phyloP scores from a whole-genome alignment of 2,113 vertebrate species.

The Azemiops feae region DNA sequence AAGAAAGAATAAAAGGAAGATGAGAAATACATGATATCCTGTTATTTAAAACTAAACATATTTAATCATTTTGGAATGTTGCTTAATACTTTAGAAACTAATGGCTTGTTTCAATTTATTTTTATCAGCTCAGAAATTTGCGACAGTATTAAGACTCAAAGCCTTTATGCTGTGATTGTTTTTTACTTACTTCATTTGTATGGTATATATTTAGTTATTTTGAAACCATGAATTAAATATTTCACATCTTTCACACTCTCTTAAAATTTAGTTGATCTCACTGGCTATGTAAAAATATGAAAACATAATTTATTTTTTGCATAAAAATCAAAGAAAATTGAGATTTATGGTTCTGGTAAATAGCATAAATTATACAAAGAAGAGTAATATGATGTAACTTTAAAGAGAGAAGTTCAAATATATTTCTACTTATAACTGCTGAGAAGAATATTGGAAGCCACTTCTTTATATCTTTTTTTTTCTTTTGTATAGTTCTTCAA shows the following conservation, averaged over 20 bases:
- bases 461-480: background rate
- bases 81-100: background rate
- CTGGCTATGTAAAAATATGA: background rate
- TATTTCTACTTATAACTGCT: background rate
- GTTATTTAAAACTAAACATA: background rate
- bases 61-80: background rate
- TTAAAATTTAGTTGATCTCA: conserved; percentile 4
- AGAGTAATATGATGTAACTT: background rate
- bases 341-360: background rate
- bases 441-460: background rate
- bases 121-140: background rate
- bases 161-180: background rate
- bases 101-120: background rate
- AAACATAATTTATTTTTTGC: background rate
- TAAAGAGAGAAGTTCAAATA: background rate
- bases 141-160: background rate
- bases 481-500: background rate
- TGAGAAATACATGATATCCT: background rate
- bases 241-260: background rate
- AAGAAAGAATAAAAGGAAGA: background rate
- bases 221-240: background rate
- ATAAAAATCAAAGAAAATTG: background rate
- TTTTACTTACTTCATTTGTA: background rate
- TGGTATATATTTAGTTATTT: background rate
- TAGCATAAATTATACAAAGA: background rate